Percentiles rank a stretch among this genome's conserved stretches.
phyloP scores from a whole-genome alignment of 2,113 vertebrate species.

The Reinhardtius hippoglossoides region DNA sequence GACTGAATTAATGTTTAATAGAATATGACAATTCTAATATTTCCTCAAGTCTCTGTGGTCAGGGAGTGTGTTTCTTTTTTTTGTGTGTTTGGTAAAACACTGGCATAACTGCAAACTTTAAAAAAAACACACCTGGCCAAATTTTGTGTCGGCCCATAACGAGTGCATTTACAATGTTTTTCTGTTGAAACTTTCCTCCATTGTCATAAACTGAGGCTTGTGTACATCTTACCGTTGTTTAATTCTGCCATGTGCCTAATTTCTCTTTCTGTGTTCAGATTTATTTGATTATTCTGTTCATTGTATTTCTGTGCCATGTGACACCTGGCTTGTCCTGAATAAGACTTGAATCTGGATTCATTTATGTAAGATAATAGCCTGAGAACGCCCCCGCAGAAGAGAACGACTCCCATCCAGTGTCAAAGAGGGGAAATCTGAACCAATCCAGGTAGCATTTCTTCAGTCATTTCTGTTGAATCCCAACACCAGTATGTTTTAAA shows the following conservation, averaged over 20 bases:
- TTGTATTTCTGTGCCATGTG: constrained; percentile 21
- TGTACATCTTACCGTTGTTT: constrained; percentile 35
- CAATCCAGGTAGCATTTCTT: constrained; percentile 54
- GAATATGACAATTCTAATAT: background rate
- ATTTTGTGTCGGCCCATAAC: background rate
- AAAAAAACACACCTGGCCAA: background rate
- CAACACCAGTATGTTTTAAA: constrained; percentile 37
- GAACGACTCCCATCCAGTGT: constrained; percentile 20
- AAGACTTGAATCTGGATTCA: constrained; percentile 50
- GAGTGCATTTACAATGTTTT: constrained; percentile 20
- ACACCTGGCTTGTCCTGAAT: constrained; percentile 44
- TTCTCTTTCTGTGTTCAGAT: constrained; percentile 25
- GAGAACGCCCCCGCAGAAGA: constrained; percentile 8
- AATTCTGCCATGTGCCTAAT: constrained; percentile 53
- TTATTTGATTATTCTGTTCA: constrained; percentile 27
- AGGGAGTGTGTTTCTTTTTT: background rate
- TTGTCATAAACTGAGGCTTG: constrained; percentile 27
- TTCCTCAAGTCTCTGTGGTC: background rate
- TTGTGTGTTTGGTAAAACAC: background rate
- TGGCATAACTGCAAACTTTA: constrained; percentile 1
- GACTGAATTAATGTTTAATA: constrained; percentile 26
- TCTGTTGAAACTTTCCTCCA: background rate
- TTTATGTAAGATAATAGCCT: constrained; percentile 26
- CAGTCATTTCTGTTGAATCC: constrained; percentile 48
- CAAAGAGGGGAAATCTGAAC: constrained; percentile 24